Evolutionary conservation across 2,888 invertebrate species (phyloP).

Genomic region (Diploptera punctata): DNA sequence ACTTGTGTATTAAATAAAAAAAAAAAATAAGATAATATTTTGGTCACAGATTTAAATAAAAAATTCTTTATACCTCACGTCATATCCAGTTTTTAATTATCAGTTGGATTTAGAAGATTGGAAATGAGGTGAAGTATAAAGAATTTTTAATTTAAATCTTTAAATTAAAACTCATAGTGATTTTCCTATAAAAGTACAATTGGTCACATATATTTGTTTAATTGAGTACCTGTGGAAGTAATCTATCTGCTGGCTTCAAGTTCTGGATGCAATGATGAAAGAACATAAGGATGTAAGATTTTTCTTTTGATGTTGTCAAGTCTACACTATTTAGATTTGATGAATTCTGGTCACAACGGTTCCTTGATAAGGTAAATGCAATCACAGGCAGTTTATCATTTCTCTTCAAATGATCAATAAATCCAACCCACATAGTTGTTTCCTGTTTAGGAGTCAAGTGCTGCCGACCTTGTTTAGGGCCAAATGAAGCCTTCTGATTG

Average conservation of each 20-base stretch:
- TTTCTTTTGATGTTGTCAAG: conserved; percentile 85
- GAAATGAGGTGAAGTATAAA: too few species aligned
- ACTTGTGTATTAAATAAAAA: too few species aligned
- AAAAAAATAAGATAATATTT: too few species aligned
- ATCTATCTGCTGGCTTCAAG: conserved; percentile 84
- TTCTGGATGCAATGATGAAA: conserved; percentile 83
- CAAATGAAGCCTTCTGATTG: neutral
- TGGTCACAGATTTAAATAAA: too few species aligned
- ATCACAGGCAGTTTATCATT: conserved; percentile 91
- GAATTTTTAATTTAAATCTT: too few species aligned
- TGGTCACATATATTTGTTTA: too few species aligned
- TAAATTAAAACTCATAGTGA: too few species aligned
- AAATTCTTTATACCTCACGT: too few species aligned
- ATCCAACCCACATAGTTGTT: conserved; percentile 79
- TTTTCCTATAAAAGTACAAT: too few species aligned
- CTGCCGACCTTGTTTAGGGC: neutral
- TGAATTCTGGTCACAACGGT: conserved; percentile 76
- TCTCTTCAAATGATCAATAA: conserved; percentile 84
- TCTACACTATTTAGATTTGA: conserved; percentile 65
- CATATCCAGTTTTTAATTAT: too few species aligned
- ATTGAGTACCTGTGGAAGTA: conserved; percentile 88
- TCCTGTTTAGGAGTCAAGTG: conserved; percentile 65
- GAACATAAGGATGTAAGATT: conserved; percentile 82
- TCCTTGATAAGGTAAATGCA: conserved; percentile 90
- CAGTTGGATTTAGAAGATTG: too few species aligned